Conservation (phyloP, 2,888 invertebrate genomes). For the Dioctria linearis region DNA sequence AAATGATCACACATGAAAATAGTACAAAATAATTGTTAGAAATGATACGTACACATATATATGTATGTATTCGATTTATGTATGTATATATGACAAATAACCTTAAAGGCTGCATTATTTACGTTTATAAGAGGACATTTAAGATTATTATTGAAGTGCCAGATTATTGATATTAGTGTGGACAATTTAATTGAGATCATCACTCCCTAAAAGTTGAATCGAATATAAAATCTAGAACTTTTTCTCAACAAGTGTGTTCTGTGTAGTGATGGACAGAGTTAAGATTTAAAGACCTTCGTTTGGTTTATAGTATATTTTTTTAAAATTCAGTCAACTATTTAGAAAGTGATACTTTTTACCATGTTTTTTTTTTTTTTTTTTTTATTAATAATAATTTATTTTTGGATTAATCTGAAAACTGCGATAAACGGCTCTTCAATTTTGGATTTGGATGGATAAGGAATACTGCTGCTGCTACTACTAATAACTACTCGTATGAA, state of each 20-base stretch:
- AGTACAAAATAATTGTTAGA: conserved; percentile 36
- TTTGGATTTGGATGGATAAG: no score
- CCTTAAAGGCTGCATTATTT: conserved; percentile 21
- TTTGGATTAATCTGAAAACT: no score
- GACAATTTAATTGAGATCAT: conserved; percentile 9
- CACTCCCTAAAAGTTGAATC: background rate
- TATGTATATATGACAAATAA: background rate
- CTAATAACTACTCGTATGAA: no score
- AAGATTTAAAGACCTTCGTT: conserved; percentile 17
- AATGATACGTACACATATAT: background rate
- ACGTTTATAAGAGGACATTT: conserved; percentile 23
- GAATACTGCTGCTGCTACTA: no score
- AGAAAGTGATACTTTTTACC: conserved; percentile 3
- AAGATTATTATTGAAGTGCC: background rate
- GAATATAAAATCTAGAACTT: background rate
- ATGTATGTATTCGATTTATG: no score
- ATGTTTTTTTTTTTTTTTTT: background rate
- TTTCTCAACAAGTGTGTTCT: background rate
- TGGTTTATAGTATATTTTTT: conserved; percentile 19
- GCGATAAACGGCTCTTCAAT: no score
- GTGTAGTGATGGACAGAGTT: conserved; percentile 23
- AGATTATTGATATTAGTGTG: background rate
- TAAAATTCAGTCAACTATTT: background rate
- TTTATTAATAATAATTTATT: background rate
- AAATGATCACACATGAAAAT: conserved; percentile 13